A percentile compares a stretch with the other conserved stretches of the same genome.
phyloP scores from a whole-genome alignment of 2,888 invertebrate species.

The Protodeltote pygarga region DNA sequence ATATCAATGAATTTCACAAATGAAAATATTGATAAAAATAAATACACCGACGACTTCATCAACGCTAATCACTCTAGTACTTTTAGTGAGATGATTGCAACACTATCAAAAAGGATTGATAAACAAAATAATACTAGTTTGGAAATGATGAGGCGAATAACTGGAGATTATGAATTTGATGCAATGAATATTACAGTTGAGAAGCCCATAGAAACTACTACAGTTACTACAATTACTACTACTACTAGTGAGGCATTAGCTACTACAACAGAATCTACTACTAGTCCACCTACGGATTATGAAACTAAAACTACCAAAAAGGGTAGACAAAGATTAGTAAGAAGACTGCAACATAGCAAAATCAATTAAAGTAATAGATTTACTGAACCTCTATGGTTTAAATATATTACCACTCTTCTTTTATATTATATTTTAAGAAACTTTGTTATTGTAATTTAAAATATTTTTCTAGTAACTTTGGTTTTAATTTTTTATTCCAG shows the following conservation, averaged over 20 bases:
- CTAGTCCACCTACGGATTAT: not conserved
- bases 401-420: too few relatives aligned
- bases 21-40: conserved; percentile 54
- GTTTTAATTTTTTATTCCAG: not conserved
- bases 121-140: conserved; percentile 68
- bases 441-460: not conserved
- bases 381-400: not conserved
- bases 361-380: conserved; percentile 32
- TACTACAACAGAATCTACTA: conserved; percentile 7
- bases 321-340: conserved; percentile 52
- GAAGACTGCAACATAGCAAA: conserved; percentile 55
- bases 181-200: conserved; percentile 2
- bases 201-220: conserved; percentile 1
- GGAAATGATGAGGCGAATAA: conserved; percentile 58
- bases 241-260: not conserved
- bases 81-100: conserved; percentile 60
- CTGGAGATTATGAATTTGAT: conserved; percentile 39
- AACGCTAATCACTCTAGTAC: conserved; percentile 38
- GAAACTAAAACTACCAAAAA: conserved; percentile 49
- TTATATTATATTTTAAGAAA: not conserved
- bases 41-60: conserved; percentile 39
- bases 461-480: not conserved
- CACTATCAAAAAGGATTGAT: conserved; percentile 66
- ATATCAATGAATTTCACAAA: conserved; percentile 53
- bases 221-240: too few relatives aligned